These are phyloP conservation scores for Arbacia lixula DNA, from an alignment of 53 echinoderm and acorn worm species.

Conservation along the genomic window DNA sequence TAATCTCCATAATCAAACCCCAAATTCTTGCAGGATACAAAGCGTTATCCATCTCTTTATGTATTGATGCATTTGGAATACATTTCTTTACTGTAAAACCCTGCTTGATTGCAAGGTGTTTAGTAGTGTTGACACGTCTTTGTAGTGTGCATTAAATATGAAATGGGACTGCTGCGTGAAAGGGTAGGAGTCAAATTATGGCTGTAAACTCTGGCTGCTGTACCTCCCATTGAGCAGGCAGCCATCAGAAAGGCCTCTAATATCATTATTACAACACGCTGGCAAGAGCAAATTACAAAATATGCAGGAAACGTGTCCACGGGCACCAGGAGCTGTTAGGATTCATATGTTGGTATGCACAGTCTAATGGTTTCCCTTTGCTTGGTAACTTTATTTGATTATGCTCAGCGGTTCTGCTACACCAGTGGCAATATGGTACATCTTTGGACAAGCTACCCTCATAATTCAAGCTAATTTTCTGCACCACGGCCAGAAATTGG, in stretches of 20 bases:
- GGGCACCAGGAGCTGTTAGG: not conserved
- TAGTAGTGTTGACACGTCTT: too few species aligned
- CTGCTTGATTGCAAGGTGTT: too few species aligned
- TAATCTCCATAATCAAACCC: too few species aligned
- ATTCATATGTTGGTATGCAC: slow-evolving; percentile 13
- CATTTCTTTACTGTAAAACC: too few species aligned
- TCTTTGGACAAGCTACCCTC: slow-evolving; percentile 15
- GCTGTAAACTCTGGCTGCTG: not conserved
- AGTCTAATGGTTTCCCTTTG: slow-evolving; percentile 35
- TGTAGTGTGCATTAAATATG: too few species aligned
- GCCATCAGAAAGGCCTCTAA: slow-evolving; percentile 28
- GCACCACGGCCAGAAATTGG: not conserved
- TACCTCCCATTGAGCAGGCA: slow-evolving; percentile 10
- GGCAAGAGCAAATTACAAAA: slow-evolving; percentile 24
- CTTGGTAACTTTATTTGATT: slow-evolving; percentile 32
- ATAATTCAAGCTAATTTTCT: slow-evolving; percentile 39
- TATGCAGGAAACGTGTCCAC: slow-evolving; percentile 18
- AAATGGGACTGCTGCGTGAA: too few species aligned
- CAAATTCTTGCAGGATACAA: too few species aligned
- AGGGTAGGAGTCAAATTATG: not conserved
- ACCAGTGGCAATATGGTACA: slow-evolving; percentile 37
- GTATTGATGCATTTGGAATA: too few species aligned
- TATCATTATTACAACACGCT: slow-evolving; percentile 35
- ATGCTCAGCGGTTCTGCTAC: slow-evolving; percentile 20
- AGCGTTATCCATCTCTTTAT: too few species aligned